These are phyloP conservation scores for Drymodes brunneopygia DNA, from an alignment of 2,113 vertebrate genomes.

Conservation along the genomic window DNA sequence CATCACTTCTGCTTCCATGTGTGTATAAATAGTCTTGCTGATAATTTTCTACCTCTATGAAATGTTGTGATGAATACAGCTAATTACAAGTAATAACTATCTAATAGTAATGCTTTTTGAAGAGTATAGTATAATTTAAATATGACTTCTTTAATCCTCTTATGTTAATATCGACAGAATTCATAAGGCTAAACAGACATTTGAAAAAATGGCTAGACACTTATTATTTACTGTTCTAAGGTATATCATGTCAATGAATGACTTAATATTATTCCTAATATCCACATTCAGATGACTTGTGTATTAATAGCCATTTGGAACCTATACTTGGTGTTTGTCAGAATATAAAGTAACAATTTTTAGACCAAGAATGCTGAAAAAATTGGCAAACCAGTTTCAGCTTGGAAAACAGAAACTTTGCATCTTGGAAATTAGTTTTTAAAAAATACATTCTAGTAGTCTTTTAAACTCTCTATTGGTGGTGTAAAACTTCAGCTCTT, in stretches of 20 bases:
- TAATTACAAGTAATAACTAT: conserved; percentile 4
- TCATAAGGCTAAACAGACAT: neutral
- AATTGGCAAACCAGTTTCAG: neutral
- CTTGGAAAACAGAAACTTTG: neutral
- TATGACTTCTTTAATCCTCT: neutral
- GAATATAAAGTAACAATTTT: neutral
- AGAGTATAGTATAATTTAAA: neutral
- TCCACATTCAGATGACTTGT: neutral
- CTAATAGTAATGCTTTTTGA: neutral
- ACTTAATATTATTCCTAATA: neutral
- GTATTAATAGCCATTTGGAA: neutral
- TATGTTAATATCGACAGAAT: neutral
- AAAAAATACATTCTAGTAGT: neutral
- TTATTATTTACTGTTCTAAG: neutral
- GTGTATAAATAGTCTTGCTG: neutral
- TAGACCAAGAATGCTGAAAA: neutral
- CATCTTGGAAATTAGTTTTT: neutral
- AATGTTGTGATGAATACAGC: neutral
- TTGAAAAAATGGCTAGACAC: neutral
- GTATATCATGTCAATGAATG: neutral
- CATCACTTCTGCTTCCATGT: neutral
- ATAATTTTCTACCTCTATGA: neutral
- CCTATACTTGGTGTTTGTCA: neutral
- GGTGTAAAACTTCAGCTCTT: neutral
- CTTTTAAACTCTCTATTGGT: neutral